These are phyloP conservation scores for Mus spicilegus DNA, from an alignment of 2,113 vertebrate genomes.

Conservation along the genomic window DNA sequence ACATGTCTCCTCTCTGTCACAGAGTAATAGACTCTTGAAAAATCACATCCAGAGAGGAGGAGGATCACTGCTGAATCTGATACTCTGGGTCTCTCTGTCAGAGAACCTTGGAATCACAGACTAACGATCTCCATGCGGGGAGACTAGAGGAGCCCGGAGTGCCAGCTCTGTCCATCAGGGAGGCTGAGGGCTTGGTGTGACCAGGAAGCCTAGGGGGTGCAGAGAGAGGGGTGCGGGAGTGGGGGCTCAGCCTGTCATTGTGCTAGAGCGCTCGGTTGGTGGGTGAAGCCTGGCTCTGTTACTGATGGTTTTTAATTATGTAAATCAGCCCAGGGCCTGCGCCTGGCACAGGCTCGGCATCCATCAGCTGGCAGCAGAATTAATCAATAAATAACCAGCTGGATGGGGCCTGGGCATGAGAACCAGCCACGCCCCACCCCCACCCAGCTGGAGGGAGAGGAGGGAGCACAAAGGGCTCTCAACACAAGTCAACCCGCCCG, in stretches of 20 bases:
- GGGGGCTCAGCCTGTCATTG: conserved; percentile 4
- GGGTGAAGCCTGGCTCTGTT: conserved; percentile 63
- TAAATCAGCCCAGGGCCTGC: conserved; percentile 77
- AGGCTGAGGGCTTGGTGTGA: not conserved
- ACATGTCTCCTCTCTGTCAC: conserved; percentile 61
- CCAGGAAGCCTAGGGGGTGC: not conserved
- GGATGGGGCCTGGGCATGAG: conserved; percentile 35
- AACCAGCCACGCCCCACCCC: conserved; percentile 43
- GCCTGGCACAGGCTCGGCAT: conserved; percentile 71
- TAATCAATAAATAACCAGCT: conserved; percentile 81
- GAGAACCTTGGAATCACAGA: not conserved
- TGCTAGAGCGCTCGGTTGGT: conserved; percentile 32
- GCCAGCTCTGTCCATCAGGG: not conserved
- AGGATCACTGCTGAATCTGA: conserved; percentile 63
- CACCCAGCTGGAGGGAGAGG: not conserved
- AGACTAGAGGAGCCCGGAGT: not conserved
- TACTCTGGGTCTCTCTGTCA: conserved; percentile 61
- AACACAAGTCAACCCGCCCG: not conserved
- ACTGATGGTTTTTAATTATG: conserved; percentile 82
- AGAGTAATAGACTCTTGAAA: conserved; percentile 77
- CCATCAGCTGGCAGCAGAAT: conserved; percentile 72
- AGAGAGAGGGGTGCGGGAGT: not conserved
- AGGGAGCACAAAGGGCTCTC: not conserved
- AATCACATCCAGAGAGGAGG: conserved; percentile 55
- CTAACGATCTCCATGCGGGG: conserved; percentile 34